Conservation (phyloP, 2,888 invertebrate species). For the Habrosyne pyritoides region DNA sequence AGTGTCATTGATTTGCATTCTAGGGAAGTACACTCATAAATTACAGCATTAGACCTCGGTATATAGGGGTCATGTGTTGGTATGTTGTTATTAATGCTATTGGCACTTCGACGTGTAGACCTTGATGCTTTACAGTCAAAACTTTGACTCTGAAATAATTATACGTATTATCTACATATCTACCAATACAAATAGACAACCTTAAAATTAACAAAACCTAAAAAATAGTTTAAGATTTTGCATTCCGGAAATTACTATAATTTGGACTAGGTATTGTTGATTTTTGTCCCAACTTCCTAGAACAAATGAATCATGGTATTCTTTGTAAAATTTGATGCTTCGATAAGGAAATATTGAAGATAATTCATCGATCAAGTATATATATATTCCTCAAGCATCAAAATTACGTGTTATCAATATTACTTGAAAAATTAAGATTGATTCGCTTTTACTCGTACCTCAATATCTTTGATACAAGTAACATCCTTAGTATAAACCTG, state of each 20-base stretch:
- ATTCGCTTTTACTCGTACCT: slow-evolving; percentile 44
- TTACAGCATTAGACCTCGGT: slow-evolving; percentile 50
- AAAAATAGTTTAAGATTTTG: too few species aligned
- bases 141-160: slow-evolving; percentile 53
- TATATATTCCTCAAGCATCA: too few species aligned
- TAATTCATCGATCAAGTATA: too few species aligned
- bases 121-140: slow-evolving; percentile 49
- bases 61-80: slow-evolving; percentile 72
- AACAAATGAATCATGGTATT: not conserved
- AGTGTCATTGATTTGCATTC: slow-evolving; percentile 51
- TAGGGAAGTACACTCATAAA: slow-evolving; percentile 58
- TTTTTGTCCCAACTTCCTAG: not conserved
- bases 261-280: not conserved
- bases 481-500: slow-evolving; percentile 70
- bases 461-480: slow-evolving; percentile 54
- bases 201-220: too few species aligned
- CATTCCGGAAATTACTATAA: too few species aligned
- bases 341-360: not conserved
- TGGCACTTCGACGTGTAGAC: slow-evolving; percentile 37
- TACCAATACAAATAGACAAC: not conserved
- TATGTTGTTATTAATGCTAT: slow-evolving; percentile 27
- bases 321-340: not conserved
- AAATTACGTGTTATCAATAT: too few species aligned
- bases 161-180: slow-evolving; percentile 2
- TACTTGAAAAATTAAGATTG: slow-evolving; percentile 10